Evolutionary conservation across 2,888 invertebrate species (phyloP).

Genomic region (Phortica okadai): DNA sequence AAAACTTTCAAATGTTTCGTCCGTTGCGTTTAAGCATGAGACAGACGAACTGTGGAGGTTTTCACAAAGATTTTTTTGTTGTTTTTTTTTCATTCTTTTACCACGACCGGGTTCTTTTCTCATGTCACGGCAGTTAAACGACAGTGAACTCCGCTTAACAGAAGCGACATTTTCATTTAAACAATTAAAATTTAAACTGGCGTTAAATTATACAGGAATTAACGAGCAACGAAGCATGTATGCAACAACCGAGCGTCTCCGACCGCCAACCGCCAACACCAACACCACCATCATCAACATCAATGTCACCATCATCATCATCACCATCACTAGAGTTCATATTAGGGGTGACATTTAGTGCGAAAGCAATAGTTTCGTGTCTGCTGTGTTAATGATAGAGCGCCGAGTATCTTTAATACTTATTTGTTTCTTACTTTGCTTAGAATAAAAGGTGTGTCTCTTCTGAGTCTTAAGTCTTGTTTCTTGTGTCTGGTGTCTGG

Average conservation of each 20-base stretch:
- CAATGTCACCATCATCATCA: not conserved
- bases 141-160: not conserved
- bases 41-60: no score
- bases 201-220: constrained; percentile 73
- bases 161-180: constrained; percentile 70
- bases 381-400: not conserved
- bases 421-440: not conserved
- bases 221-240: constrained; percentile 54
- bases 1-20: constrained; percentile 8
- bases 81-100: no score
- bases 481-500: not conserved
- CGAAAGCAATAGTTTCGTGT: not conserved
- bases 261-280: no score
- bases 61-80: no score
- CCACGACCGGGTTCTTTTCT: not conserved
- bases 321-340: not conserved
- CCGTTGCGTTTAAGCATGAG: no score
- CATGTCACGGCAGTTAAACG: not conserved
- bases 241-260: not conserved
- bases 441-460: not conserved
- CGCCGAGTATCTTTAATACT: not conserved
- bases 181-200: constrained; percentile 75
- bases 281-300: not conserved
- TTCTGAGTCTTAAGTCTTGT: not conserved
- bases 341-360: constrained; percentile 7